Conservation (phyloP, 1,140 invertebrate genomes). For the Pseudomyrmex sp. region DNA sequence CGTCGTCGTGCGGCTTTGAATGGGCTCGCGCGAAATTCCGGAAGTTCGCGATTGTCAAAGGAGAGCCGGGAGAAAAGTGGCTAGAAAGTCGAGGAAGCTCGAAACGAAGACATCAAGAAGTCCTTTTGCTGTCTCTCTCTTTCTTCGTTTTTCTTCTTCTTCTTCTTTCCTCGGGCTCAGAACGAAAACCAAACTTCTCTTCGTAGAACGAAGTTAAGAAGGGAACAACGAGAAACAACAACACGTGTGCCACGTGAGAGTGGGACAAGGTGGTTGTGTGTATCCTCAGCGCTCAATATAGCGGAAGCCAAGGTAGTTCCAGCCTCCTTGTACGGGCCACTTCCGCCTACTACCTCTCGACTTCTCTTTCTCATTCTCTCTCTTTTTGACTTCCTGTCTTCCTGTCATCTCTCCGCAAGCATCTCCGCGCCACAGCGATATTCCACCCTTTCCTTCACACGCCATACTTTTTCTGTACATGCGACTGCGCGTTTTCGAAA, state of each 20-base stretch:
- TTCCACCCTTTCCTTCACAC: background rate
- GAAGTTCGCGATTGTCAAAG: slow-evolving; percentile 50
- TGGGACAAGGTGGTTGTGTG: slow-evolving; percentile 79
- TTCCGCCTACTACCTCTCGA: slow-evolving; percentile 77
- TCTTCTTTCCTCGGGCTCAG: background rate
- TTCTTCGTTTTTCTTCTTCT: background rate
- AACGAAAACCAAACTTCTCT: slow-evolving; percentile 16
- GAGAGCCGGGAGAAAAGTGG: slow-evolving; percentile 19
- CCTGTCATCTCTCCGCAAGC: background rate
- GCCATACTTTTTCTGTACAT: background rate
- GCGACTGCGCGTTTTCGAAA: slow-evolving; percentile 19
- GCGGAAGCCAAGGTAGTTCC: slow-evolving; percentile 86
- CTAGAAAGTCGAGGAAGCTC: slow-evolving; percentile 46
- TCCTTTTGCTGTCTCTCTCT: slow-evolving; percentile 9
- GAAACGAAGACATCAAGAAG: slow-evolving; percentile 52
- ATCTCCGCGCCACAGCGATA: slow-evolving; percentile 8
- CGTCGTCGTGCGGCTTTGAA: slow-evolving; percentile 13
- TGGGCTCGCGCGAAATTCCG: slow-evolving; percentile 39
- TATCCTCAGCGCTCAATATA: slow-evolving; percentile 79
- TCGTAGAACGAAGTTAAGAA: slow-evolving; percentile 28
- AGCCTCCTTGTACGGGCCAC: slow-evolving; percentile 82
- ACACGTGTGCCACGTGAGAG: slow-evolving; percentile 64
- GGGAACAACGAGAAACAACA: slow-evolving; percentile 34
- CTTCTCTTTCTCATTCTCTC: slow-evolving; percentile 12
- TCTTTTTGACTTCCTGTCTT: slow-evolving; percentile 19